These are phyloP conservation scores for Orgyia antiqua DNA, from an alignment of 2,888 invertebrate genomes.

Conservation along the genomic window DNA sequence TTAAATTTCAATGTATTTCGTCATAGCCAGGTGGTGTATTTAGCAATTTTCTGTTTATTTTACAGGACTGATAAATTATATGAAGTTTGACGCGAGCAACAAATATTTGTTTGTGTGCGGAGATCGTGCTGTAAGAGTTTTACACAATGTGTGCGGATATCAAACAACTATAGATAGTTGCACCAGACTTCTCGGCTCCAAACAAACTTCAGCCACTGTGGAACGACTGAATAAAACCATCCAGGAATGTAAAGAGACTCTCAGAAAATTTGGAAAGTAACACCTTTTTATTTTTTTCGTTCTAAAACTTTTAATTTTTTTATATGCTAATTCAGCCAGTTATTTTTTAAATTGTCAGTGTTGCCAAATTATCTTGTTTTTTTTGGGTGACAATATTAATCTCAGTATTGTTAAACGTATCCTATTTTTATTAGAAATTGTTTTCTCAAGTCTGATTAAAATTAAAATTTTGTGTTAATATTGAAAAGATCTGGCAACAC, in stretches of 20 bases:
- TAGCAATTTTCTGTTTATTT: too few species aligned
- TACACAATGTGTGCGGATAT: slow-evolving; percentile 82
- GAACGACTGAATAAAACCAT: slow-evolving; percentile 86
- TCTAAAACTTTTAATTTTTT: slow-evolving; percentile 15
- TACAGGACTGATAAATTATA: slow-evolving; percentile 81
- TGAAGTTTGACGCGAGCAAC: slow-evolving; percentile 87
- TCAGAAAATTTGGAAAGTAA: slow-evolving; percentile 58
- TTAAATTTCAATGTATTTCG: too few species aligned
- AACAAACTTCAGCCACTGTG: slow-evolving; percentile 84
- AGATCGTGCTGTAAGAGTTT: slow-evolving; percentile 86
- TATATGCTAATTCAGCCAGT: slow-evolving; percentile 6
- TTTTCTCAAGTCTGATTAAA: too few species aligned
- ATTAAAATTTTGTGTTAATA: too few species aligned
- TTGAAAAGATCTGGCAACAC: slow-evolving; percentile 17
- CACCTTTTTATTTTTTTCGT: slow-evolving; percentile 15
- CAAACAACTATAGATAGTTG: slow-evolving; percentile 58
- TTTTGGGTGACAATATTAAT: slow-evolving; percentile 1
- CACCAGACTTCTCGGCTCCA: slow-evolving; percentile 66
- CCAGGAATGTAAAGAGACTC: slow-evolving; percentile 73
- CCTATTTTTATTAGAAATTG: too few species aligned
- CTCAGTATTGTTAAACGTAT: too few species aligned
- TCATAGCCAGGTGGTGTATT: too few species aligned
- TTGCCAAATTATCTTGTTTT: slow-evolving; percentile 14
- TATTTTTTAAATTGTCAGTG: slow-evolving; percentile 22
- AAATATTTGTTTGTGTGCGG: slow-evolving; percentile 85